Conservation (phyloP, 1,140 invertebrate species). For the Drosophila ananassae region DNA sequence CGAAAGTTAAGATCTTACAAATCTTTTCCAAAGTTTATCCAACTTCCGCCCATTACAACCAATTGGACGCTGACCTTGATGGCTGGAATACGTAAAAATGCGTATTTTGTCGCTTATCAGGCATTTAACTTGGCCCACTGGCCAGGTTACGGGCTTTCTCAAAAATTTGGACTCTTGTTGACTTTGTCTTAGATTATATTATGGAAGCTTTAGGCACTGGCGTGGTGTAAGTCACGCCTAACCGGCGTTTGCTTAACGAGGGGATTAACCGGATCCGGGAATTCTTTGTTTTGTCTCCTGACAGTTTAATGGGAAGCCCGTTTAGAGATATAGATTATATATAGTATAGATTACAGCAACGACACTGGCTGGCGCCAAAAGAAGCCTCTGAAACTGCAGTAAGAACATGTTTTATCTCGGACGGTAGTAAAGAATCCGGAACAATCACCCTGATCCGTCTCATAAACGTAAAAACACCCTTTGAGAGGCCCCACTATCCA, state of each 20-base stretch:
- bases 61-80: conserved; percentile 4
- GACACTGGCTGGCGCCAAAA: conserved; percentile 13
- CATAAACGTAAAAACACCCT: conserved; percentile 16
- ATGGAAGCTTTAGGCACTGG: conserved; percentile 25
- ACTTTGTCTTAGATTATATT: conserved; percentile 56
- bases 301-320: conserved; percentile 27
- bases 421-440: conserved; percentile 45
- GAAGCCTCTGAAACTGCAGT: conserved; percentile 15
- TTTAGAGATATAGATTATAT: conserved; percentile 57
- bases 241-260: conserved; percentile 9
- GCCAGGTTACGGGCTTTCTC: conserved; percentile 20
- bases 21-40: background rate
- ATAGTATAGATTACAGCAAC: conserved; percentile 60
- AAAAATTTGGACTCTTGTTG: conserved; percentile 34
- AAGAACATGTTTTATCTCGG: conserved; percentile 1
- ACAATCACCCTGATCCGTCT: conserved; percentile 40
- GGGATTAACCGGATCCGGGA: conserved; percentile 18
- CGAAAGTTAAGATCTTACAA: background rate
- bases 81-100: background rate
- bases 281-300: conserved; percentile 33
- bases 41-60: background rate
- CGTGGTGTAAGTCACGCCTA: conserved; percentile 72
- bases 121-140: conserved; percentile 62
- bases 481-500: background rate
- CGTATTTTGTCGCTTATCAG: conserved; percentile 56